A percentile compares a stretch with the other conserved stretches of the same genome.
These are phyloP conservation scores for Myathropa florea DNA, from an alignment of 2,888 invertebrate species.

Conservation along the genomic window DNA sequence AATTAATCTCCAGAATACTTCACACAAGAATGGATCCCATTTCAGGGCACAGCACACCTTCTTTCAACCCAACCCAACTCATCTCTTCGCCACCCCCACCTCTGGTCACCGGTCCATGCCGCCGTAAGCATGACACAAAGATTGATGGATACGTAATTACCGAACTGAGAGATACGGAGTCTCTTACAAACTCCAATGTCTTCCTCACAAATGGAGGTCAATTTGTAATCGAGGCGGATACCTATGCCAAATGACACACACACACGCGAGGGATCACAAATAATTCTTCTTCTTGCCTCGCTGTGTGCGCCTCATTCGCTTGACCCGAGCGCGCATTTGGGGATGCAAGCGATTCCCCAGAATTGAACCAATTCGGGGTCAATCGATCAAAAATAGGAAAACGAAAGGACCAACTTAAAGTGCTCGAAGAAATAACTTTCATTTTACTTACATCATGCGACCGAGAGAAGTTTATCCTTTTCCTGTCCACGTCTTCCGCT, in stretches of 20 bases:
- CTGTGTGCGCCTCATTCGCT: too few relatives aligned
- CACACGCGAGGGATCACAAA: constrained; percentile 11
- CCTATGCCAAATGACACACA: constrained; percentile 38
- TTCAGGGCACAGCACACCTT: not conserved
- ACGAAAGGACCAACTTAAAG: constrained; percentile 26
- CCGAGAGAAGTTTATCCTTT: constrained; percentile 46
- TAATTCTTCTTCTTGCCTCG: not conserved
- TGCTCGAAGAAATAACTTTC: constrained; percentile 29
- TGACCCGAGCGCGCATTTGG: not conserved
- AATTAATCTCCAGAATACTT: constrained; percentile 8
- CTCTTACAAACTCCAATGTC: constrained; percentile 29
- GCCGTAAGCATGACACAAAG: constrained; percentile 46
- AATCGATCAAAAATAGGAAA: constrained; percentile 50
- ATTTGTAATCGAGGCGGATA: constrained; percentile 43
- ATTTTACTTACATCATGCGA: constrained; percentile 47
- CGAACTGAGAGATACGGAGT: constrained; percentile 35
- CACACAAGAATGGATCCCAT: not conserved
- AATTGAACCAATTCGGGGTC: constrained; percentile 46
- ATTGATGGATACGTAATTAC: constrained; percentile 66
- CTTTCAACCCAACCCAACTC: not conserved
- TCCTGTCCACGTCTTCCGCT: constrained; percentile 9
- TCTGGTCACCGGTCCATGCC: too few relatives aligned
- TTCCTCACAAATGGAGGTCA: constrained; percentile 48
- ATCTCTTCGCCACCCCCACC: not conserved
- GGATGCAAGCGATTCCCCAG: constrained; percentile 25